Conservation (phyloP, 2,113 vertebrate genomes). For the Caretta caretta region DNA sequence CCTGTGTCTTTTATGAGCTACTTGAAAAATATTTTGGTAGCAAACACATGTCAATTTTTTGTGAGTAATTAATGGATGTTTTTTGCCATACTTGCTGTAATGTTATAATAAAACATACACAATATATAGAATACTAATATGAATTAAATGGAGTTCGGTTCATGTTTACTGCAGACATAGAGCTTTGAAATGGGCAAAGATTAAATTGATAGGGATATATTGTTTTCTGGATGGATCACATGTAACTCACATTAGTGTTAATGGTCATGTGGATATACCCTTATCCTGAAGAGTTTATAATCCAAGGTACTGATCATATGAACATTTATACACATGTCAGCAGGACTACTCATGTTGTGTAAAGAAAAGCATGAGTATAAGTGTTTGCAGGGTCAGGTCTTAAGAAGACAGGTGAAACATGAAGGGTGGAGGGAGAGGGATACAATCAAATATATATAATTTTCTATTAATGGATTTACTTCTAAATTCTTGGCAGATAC, state of each 20-base stretch:
- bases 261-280: background rate
- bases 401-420: background rate
- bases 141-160: background rate
- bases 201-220: background rate
- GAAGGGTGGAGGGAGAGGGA: background rate
- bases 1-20: background rate
- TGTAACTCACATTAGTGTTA: background rate
- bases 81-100: background rate
- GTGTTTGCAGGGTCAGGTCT: background rate
- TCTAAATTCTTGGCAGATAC: background rate
- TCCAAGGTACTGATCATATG: background rate
- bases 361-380: background rate
- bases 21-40: background rate
- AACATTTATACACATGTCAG: background rate
- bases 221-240: background rate
- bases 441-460: background rate
- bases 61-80: background rate
- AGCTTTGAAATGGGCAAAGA: background rate
- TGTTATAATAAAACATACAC: background rate
- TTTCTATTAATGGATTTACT: background rate
- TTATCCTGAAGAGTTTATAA: background rate
- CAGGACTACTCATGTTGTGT: background rate
- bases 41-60: background rate
- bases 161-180: background rate
- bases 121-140: background rate